These are phyloP conservation scores for Agriopis marginaria DNA, from an alignment of 2,888 invertebrate species.

Conservation along the genomic window DNA sequence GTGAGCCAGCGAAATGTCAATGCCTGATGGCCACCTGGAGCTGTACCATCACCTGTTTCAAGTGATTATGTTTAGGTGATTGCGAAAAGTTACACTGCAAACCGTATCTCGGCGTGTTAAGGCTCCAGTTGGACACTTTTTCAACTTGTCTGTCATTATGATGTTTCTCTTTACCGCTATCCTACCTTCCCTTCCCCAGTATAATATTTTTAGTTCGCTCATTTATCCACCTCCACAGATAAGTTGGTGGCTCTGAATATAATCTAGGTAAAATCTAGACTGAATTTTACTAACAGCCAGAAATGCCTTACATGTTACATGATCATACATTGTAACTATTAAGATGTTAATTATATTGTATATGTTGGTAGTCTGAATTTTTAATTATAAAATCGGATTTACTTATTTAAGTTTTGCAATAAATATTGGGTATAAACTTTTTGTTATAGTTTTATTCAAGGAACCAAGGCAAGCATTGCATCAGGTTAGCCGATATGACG, in stretches of 20 bases:
- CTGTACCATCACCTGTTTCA: too few relatives aligned
- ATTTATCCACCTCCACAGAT: not conserved
- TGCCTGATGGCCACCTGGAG: too few relatives aligned
- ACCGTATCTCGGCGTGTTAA: too few relatives aligned
- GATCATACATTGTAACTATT: constrained; percentile 30
- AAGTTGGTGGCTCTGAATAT: not conserved
- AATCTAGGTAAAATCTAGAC: constrained; percentile 15
- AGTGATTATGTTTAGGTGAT: too few relatives aligned
- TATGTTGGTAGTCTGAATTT: constrained; percentile 44
- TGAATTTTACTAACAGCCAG: constrained; percentile 40
- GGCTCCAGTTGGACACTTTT: too few relatives aligned
- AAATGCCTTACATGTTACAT: constrained; percentile 54
- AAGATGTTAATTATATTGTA: constrained; percentile 49
- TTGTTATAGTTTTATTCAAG: not conserved
- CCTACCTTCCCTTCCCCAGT: too few relatives aligned
- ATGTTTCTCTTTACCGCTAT: too few relatives aligned
- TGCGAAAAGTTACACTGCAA: too few relatives aligned
- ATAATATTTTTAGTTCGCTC: not conserved
- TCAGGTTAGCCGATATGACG: too few relatives aligned
- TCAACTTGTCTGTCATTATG: too few relatives aligned
- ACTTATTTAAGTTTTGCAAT: constrained; percentile 64
- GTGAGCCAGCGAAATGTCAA: too few relatives aligned
- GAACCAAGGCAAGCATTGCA: too few relatives aligned
- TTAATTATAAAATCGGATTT: constrained; percentile 59
- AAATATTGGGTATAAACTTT: constrained; percentile 64